Conservation (phyloP, 2,113 vertebrate genomes). For the Varanus komodoensis region DNA sequence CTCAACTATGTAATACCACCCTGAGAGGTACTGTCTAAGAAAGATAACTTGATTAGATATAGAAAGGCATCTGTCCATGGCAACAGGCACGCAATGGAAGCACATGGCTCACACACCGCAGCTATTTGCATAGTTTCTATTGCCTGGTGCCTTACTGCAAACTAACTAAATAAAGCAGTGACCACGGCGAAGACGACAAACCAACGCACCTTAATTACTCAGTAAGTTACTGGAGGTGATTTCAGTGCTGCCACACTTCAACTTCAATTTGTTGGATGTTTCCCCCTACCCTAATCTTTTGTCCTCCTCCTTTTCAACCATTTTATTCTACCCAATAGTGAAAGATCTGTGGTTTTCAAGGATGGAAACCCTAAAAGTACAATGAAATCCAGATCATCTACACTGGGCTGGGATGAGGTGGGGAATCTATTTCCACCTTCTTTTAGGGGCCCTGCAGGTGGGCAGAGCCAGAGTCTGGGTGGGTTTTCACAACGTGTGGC, state of each 20-base stretch:
- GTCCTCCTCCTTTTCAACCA: background rate
- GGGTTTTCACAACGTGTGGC: no score
- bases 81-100: background rate
- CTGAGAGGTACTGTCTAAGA: background rate
- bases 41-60: background rate
- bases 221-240: slow-evolving; percentile 13
- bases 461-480: no score
- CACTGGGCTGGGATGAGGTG: no score
- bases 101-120: background rate
- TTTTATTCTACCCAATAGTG: background rate
- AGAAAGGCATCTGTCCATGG: background rate
- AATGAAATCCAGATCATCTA: no score
- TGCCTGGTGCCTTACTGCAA: background rate
- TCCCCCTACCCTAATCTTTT: background rate
- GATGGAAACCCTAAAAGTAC: no score
- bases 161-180: background rate
- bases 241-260: background rate
- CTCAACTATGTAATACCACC: slow-evolving; percentile 8
- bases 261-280: background rate
- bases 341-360: no score
- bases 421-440: no score
- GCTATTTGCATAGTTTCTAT: background rate
- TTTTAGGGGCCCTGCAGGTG: no score
- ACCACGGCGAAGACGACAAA: background rate
- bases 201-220: background rate